These are phyloP conservation scores for Dascyllus trimaculatus DNA, from an alignment of 2,113 vertebrate genomes.

Conservation along the genomic window DNA sequence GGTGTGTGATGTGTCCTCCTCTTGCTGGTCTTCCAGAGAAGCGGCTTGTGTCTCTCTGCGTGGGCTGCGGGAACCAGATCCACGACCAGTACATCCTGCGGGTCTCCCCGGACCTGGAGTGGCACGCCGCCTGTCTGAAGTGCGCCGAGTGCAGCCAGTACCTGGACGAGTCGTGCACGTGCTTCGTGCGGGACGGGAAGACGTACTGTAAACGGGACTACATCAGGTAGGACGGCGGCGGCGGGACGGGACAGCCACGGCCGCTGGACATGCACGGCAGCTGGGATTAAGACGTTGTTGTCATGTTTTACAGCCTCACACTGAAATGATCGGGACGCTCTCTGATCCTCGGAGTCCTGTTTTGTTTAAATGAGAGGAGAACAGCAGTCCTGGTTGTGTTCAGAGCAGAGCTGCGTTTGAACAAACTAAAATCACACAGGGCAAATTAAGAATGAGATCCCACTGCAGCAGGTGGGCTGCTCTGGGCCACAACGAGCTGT, in stretches of 20 bases:
- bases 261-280: conserved; percentile 3
- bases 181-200: conserved; percentile 99
- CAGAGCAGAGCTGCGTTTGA: no score
- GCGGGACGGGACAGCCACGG: background rate
- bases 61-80: conserved; percentile 99
- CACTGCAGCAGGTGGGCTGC: background rate
- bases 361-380: background rate
- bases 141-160: conserved; percentile 99
- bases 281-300: background rate
- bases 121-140: conserved; percentile 99
- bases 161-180: conserved; percentile 98
- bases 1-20: conserved; percentile 21
- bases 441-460: no score
- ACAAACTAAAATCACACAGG: no score
- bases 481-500: background rate
- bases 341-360: background rate
- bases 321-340: background rate
- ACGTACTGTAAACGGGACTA: conserved; percentile 99
- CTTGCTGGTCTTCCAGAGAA: conserved; percentile 88
- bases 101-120: conserved; percentile 99
- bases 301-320: background rate
- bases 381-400: no score
- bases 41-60: conserved; percentile 97
- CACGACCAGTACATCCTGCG: conserved; percentile 99
- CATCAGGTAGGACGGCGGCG: conserved; percentile 90